phyloP scores from a whole-genome alignment of 2,113 vertebrate genomes.

The Sander lucioperca region DNA sequence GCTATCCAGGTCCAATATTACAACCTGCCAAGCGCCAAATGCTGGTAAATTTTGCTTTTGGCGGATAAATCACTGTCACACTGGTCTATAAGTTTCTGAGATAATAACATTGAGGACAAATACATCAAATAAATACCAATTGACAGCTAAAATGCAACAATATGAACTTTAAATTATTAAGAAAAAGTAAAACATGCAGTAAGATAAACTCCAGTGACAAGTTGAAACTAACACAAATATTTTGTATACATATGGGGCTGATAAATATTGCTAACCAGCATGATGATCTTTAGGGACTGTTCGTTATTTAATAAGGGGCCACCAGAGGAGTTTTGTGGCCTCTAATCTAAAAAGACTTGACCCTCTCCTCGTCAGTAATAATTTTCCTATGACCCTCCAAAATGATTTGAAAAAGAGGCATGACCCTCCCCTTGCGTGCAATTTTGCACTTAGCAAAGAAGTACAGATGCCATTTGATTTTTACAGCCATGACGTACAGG shows the following conservation, averaged over 20 bases:
- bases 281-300: not conserved
- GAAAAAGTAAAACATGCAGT: not conserved
- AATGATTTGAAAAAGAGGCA: too few relatives aligned
- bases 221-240: not conserved
- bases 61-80: conserved; percentile 15
- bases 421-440: too few relatives aligned
- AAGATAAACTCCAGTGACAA: not conserved
- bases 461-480: too few relatives aligned
- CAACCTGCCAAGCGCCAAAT: conserved; percentile 66
- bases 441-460: too few relatives aligned
- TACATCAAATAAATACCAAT: not conserved
- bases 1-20: conserved; percentile 66
- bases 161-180: not conserved
- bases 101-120: not conserved
- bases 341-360: too few relatives aligned
- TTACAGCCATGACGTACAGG: too few relatives aligned
- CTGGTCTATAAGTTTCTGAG: conserved; percentile 22
- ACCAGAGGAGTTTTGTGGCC: too few relatives aligned
- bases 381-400: too few relatives aligned
- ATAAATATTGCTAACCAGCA: not conserved
- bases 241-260: not conserved
- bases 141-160: not conserved
- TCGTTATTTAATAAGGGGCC: too few relatives aligned
- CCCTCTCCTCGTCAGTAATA: too few relatives aligned
- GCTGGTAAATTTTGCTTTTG: conserved; percentile 53